phyloP scores from a whole-genome alignment of 2,888 invertebrate species.

The Phymatocera aterrima region DNA sequence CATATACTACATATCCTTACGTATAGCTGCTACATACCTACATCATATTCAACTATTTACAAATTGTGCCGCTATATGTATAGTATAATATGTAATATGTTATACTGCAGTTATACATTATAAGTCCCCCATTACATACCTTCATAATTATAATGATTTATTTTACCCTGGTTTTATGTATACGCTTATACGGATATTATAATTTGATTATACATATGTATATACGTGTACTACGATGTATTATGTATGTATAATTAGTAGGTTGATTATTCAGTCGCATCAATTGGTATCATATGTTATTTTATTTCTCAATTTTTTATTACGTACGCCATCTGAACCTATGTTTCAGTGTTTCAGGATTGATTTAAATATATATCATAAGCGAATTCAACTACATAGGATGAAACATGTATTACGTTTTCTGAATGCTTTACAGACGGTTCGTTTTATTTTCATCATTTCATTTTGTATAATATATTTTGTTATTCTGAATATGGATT shows the following conservation, averaged over 20 bases:
- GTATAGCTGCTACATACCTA: neutral
- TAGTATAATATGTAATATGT: too few relatives aligned
- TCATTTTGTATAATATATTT: too few relatives aligned
- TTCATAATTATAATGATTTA: constrained; percentile 45
- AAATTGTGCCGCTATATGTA: constrained; percentile 47
- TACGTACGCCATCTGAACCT: constrained; percentile 35
- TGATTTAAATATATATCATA: neutral
- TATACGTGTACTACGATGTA: constrained; percentile 40
- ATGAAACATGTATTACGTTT: too few relatives aligned
- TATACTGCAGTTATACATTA: too few relatives aligned
- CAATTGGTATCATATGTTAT: neutral
- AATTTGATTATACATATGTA: constrained; percentile 9
- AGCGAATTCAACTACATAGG: too few relatives aligned
- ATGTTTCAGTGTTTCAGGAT: constrained; percentile 44
- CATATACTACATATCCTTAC: neutral
- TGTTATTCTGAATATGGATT: too few relatives aligned
- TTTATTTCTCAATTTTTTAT: neutral
- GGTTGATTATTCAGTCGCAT: constrained; percentile 66
- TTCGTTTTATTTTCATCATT: too few relatives aligned
- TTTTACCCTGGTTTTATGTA: constrained; percentile 65
- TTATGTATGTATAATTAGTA: constrained; percentile 48
- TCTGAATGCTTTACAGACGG: too few relatives aligned
- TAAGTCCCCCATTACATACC: constrained; percentile 30
- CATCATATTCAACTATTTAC: constrained; percentile 19
- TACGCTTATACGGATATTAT: constrained; percentile 43